Evolutionary conservation across 2,797 vertebrate species (phyloP), one percentile per base, ranked within the genome.

Genomic region (Myotis myotis): DNA sequence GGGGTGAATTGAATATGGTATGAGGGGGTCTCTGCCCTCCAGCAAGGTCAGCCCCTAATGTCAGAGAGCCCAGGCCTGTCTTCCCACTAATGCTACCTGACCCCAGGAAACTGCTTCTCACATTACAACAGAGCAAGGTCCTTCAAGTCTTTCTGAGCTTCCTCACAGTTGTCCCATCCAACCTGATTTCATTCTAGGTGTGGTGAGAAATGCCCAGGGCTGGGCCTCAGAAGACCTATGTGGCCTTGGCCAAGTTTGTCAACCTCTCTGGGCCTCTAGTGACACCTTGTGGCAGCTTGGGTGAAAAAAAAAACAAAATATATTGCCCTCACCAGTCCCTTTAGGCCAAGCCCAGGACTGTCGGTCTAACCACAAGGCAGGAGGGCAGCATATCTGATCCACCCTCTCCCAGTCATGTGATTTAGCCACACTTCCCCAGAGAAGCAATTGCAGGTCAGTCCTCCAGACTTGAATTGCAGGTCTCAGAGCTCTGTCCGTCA

Each of bases 181-280:
- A 3, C 49, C 74, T 78, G 68, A 36, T 60, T 79, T 12, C 53
- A 22, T 38, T 53, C 38, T 55, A 41, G 22, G 47, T 20, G 16
- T 66, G 64, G 25, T n/a, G 66, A 76, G 84, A 83, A 71, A 66
- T 23, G 16, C 51, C 47, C 66, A 81, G 33, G 53, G 11, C 70
- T 53, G 79, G 78, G 49, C 57, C 51, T 93, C 57, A 20, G 30
- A 87, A 93, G 62, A 80, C 71, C 93, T 96, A 81, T 75, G 87
- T 96, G 96, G 81, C 95, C 95, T 94, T 95, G 87, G 93, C 62
- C 60, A 64, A 96, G 84, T 92, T 53, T 33, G 68, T 55, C 90
- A 96, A 95, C 95, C 87, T 94, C 89, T 95, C 90, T 96, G 92
- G 92, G 87, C 60, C 53, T 96, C 91, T 96, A 95, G 80, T 96